phyloP scores from a whole-genome alignment of 2,888 invertebrate genomes.

The Agrilus mali region DNA sequence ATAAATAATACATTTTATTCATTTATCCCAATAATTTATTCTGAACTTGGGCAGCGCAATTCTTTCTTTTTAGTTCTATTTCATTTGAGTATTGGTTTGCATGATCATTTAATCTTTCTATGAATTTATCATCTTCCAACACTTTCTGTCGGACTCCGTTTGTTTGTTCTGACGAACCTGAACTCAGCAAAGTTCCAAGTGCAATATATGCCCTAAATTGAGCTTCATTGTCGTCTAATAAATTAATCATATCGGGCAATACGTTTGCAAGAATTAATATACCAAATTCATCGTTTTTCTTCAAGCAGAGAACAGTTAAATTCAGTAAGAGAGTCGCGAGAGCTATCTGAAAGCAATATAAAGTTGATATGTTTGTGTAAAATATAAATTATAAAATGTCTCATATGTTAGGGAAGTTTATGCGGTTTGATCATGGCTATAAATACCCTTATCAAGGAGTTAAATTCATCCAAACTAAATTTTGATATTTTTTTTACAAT shows the following conservation, averaged over 20 bases:
- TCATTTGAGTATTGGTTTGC: conserved; percentile 33
- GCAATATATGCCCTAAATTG: conserved; percentile 64
- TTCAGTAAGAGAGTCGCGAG: conserved; percentile 61
- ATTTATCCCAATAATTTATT: conserved; percentile 8
- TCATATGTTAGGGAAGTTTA: too few species aligned
- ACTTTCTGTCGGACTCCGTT: conserved; percentile 35
- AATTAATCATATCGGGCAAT: conserved; percentile 40
- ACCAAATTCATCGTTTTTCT: conserved; percentile 38
- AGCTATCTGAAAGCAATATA: conserved; percentile 48
- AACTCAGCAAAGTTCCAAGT: conserved; percentile 53
- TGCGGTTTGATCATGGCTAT: too few species aligned
- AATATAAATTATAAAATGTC: not conserved
- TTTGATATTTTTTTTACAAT: too few species aligned
- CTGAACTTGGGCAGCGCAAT: conserved; percentile 27
- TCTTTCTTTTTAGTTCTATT: conserved; percentile 36
- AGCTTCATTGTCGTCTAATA: conserved; percentile 56
- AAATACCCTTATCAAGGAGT: not conserved
- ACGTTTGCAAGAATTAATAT: conserved; percentile 40
- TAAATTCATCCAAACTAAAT: too few species aligned
- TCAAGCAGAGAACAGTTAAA: conserved; percentile 49
- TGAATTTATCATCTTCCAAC: conserved; percentile 23
- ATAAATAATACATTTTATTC: not conserved
- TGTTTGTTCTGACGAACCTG: conserved; percentile 36
- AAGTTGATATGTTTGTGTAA: not conserved
- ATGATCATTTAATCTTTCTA: conserved; percentile 27